Conservation (phyloP, 2,797 vertebrate species). For the Oreochromis mossambicus region DNA sequence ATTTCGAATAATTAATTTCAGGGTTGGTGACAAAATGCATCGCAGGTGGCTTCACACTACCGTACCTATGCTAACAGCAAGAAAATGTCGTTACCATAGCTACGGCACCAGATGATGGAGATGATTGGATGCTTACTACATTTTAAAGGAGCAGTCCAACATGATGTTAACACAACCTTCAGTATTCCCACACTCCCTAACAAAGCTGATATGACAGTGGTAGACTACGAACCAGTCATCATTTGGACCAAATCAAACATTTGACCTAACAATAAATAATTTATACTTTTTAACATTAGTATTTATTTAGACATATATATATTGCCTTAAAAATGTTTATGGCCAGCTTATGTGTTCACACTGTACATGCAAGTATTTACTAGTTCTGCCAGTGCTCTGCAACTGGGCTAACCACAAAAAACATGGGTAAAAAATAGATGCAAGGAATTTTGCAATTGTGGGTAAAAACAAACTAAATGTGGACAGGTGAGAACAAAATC, state of each 20-base stretch:
- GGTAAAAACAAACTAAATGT: background rate
- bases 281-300: background rate
- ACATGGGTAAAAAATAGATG: background rate
- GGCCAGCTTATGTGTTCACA: background rate
- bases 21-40: background rate
- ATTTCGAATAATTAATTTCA: background rate
- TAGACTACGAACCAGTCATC: background rate
- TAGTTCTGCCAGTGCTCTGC: background rate
- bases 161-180: background rate
- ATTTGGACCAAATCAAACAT: background rate
- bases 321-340: background rate
- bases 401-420: background rate
- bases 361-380: background rate
- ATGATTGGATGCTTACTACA: fast-evolving
- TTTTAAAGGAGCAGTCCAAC: background rate
- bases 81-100: background rate
- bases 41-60: background rate
- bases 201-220: background rate
- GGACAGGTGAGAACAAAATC: background rate
- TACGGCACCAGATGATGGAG: background rate
- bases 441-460: background rate
- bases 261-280: background rate
- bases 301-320: background rate
- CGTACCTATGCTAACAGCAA: background rate
- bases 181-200: background rate